phyloP scores from a whole-genome alignment of 2,888 invertebrate genomes.

The Pogonocherus hispidulus region DNA sequence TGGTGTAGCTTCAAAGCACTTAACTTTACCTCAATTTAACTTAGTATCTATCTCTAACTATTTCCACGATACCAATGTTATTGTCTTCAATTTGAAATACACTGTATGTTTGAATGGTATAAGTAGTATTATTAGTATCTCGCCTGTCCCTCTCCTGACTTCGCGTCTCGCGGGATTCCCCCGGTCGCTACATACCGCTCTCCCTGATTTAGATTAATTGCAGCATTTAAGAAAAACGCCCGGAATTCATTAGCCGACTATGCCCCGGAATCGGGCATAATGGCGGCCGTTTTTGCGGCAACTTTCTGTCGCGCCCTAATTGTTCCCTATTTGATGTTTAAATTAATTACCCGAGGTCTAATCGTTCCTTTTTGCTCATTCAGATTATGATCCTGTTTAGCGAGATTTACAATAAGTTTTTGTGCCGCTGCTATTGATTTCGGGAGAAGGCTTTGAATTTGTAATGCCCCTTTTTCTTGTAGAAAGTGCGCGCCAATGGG shows the following conservation, averaged over 20 bases:
- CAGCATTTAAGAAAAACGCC: constrained; percentile 17
- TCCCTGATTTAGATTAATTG: constrained; percentile 27
- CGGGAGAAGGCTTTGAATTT: neutral
- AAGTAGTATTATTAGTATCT: no score
- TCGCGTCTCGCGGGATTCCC: no score
- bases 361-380: neutral
- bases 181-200: neutral
- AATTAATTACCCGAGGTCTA: neutral
- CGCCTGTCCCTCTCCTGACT: no score
- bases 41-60: no score
- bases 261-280: constrained; percentile 6
- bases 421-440: neutral
- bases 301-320: constrained; percentile 7
- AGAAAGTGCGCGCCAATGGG: neutral
- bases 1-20: no score
- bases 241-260: constrained; percentile 20
- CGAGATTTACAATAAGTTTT: neutral
- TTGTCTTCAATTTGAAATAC: no score
- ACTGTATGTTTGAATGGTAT: no score
- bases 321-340: constrained; percentile 11
- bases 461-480: neutral
- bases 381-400: neutral
- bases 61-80: no score
- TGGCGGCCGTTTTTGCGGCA: constrained; percentile 11
- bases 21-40: no score